Evolutionary conservation across 1,140 invertebrate species (phyloP).

Genomic region (Lithobius niger): DNA sequence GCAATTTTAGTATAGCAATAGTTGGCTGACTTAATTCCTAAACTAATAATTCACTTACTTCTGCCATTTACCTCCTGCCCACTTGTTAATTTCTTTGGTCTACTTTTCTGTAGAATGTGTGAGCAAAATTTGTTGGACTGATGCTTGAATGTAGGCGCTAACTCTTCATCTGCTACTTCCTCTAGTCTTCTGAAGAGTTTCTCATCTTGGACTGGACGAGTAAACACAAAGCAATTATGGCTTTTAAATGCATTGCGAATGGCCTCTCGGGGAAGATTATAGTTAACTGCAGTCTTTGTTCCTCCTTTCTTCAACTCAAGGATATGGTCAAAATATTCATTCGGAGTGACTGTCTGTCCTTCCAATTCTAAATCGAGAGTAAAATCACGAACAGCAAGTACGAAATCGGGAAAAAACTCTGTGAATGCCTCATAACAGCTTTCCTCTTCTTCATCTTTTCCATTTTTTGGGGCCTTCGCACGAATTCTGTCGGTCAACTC

Average conservation of each 20-base stretch:
- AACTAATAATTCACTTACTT: not conserved
- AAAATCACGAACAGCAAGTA: constrained; percentile 1
- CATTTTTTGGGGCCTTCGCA: not conserved
- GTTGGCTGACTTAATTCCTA: not conserved
- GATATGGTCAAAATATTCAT: constrained; percentile 3
- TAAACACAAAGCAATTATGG: not conserved
- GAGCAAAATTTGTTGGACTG: not conserved
- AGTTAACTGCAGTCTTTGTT: not conserved
- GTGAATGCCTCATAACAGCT: not conserved
- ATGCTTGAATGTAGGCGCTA: not conserved
- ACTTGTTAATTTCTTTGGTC: not conserved
- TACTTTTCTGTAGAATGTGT: not conserved
- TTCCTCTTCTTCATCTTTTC: not conserved
- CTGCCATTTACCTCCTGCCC: not conserved
- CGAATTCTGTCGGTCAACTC: not conserved
- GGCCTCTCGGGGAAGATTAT: not conserved
- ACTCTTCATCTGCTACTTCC: not conserved
- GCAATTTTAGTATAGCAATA: not conserved
- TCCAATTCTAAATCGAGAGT: not conserved
- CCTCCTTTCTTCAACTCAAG: not conserved
- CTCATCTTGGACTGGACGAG: not conserved
- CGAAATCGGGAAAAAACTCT: not conserved
- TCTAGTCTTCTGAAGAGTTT: not conserved
- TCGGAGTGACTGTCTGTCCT: not conserved
- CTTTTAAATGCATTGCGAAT: constrained; percentile 3